A percentile compares a stretch with the other conserved stretches of the same genome.
phyloP scores from a whole-genome alignment of 2,888 invertebrate species.

The Incurvaria masculella region DNA sequence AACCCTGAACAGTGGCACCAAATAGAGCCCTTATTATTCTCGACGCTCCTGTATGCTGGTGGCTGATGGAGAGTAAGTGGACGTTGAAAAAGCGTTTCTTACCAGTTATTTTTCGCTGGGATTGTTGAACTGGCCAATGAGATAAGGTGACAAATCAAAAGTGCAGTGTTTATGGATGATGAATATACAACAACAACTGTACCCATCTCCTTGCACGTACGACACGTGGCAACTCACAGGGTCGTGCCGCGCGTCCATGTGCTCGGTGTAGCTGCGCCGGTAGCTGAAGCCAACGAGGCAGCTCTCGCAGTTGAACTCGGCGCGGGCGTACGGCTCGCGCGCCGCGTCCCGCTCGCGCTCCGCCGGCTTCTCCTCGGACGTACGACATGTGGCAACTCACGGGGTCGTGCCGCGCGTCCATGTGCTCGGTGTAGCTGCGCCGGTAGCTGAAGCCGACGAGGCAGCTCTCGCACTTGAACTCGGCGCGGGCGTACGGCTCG shows the following conservation, averaged over 20 bases:
- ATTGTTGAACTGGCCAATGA: not conserved
- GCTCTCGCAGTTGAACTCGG: not conserved
- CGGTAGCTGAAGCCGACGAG: conserved; percentile 1
- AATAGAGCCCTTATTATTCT: too few species aligned
- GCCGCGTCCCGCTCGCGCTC: conserved; percentile 24
- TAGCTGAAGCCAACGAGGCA: conserved; percentile 2
- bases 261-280: conserved; percentile 21
- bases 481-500: not conserved
- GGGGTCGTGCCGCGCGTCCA: conserved; percentile 24
- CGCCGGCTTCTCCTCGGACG: too few species aligned
- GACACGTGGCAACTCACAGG: conserved; percentile 20
- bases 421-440: conserved; percentile 23
- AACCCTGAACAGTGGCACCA: too few species aligned
- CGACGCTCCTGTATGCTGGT: too few species aligned
- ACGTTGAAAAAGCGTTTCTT: too few species aligned
- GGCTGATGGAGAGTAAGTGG: too few species aligned
- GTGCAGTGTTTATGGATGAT: too few species aligned
- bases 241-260: conserved; percentile 25
- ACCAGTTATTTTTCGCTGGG: not conserved
- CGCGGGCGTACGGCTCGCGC: not conserved
- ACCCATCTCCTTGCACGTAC: too few species aligned
- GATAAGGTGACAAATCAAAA: not conserved
- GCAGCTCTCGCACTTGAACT: conserved; percentile 1
- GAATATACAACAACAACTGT: too few species aligned
- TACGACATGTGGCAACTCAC: conserved; percentile 20